These are phyloP conservation scores for Pinctada fucata DNA, from an alignment of 2,888 invertebrate species.

Conservation along the genomic window DNA sequence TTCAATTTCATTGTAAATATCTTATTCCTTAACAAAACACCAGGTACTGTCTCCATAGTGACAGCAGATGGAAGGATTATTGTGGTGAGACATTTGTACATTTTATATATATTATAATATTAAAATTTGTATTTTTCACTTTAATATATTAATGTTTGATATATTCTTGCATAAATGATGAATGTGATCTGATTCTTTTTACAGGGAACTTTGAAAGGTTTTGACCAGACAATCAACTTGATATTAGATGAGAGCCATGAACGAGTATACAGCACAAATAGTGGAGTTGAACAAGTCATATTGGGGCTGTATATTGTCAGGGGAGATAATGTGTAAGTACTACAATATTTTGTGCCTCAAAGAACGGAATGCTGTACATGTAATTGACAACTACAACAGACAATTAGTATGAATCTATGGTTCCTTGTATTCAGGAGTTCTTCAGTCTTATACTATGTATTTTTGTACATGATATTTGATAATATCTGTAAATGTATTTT, in stretches of 20 bases:
- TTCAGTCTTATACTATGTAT: neutral
- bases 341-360: neutral
- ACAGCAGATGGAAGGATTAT: slow-evolving; percentile 97
- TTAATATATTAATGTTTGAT: no score
- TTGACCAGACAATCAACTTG: slow-evolving; percentile 99
- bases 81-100: slow-evolving; percentile 81
- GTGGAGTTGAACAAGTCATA: slow-evolving; percentile 96
- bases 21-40: slow-evolving; percentile 28
- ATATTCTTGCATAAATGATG: no score
- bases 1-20: no score
- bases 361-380: no score
- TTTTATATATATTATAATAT: no score
- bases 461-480: neutral
- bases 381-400: no score
- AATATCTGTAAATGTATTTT: slow-evolving; percentile 18
- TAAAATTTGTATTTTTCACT: no score
- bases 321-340: slow-evolving; percentile 95
- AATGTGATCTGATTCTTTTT: slow-evolving; percentile 53
- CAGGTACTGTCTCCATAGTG: slow-evolving; percentile 93
- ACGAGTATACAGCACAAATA: slow-evolving; percentile 94
- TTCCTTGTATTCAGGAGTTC: neutral
- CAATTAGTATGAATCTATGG: neutral
- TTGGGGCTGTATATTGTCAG: slow-evolving; percentile 97
- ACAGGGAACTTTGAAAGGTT: slow-evolving; percentile 96
- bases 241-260: slow-evolving; percentile 99